A percentile compares a stretch with the other conserved stretches of the same genome.
Conservation (phyloP, 2,888 invertebrate genomes). For the Epinotia brunnichana region DNA sequence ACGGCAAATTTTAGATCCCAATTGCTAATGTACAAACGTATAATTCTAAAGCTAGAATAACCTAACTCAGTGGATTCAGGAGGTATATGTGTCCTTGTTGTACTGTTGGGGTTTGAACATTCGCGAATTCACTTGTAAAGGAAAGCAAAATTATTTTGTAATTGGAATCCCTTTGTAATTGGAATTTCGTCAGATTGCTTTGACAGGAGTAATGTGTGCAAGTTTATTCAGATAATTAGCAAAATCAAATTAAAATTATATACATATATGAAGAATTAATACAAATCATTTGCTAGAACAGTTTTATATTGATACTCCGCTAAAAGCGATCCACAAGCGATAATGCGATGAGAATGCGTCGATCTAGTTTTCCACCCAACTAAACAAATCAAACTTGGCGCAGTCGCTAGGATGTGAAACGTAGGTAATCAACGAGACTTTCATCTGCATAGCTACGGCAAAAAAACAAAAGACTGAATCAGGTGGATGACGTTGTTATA, state of each 20-base stretch:
- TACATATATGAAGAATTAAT: too few relatives aligned
- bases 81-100: background rate
- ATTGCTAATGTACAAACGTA: background rate
- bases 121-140: background rate
- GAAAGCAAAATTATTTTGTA: too few relatives aligned
- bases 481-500: constrained; percentile 1
- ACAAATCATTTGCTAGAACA: too few relatives aligned
- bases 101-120: background rate
- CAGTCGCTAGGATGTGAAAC: background rate
- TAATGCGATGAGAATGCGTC: too few relatives aligned
- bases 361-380: too few relatives aligned
- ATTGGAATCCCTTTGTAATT: too few relatives aligned
- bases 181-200: too few relatives aligned
- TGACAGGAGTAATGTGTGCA: too few relatives aligned
- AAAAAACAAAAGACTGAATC: background rate
- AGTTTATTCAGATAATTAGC: too few relatives aligned
- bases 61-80: background rate
- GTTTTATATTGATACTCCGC: too few relatives aligned
- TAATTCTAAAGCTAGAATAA: background rate
- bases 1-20: background rate
- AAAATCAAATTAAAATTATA: too few relatives aligned
- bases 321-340: too few relatives aligned
- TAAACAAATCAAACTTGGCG: background rate
- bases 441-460: background rate
- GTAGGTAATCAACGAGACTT: background rate